Percentiles rank a stretch among this genome's conserved stretches.
These are phyloP conservation scores for Engystomops pustulosus DNA, from an alignment of 2,113 vertebrate genomes.

Conservation along the genomic window DNA sequence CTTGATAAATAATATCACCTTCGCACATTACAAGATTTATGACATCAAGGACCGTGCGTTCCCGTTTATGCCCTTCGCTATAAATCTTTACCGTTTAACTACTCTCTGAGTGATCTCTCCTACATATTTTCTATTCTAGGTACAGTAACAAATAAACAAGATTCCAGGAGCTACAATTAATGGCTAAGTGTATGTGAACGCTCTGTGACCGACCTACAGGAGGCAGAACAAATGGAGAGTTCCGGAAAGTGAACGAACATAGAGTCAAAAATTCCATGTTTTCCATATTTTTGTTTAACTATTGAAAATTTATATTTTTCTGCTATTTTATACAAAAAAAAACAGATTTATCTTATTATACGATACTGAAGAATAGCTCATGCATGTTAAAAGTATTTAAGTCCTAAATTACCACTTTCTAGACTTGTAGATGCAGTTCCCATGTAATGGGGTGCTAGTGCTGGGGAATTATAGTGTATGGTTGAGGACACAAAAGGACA, in stretches of 20 bases:
- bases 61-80: slow-evolving; percentile 9
- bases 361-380: no score
- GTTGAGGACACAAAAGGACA: no score
- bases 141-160: not conserved
- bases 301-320: no score
- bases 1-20: slow-evolving; percentile 25
- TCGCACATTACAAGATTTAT: slow-evolving; percentile 29
- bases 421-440: no score
- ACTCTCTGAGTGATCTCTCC: slow-evolving; percentile 23
- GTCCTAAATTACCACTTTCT: no score
- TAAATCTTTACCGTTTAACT: slow-evolving; percentile 35
- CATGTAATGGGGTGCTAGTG: no score
- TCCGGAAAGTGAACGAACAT: not conserved
- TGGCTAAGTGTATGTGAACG: not conserved
- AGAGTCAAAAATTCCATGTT: no score
- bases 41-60: slow-evolving; percentile 34
- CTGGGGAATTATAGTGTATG: no score
- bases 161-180: not conserved
- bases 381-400: no score
- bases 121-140: not conserved
- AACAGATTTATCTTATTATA: no score
- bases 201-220: not conserved
- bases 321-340: no score
- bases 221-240: not conserved
- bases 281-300: no score